Conservation (phyloP, 2,113 vertebrate species). For the Dipodomys spectabilis region DNA sequence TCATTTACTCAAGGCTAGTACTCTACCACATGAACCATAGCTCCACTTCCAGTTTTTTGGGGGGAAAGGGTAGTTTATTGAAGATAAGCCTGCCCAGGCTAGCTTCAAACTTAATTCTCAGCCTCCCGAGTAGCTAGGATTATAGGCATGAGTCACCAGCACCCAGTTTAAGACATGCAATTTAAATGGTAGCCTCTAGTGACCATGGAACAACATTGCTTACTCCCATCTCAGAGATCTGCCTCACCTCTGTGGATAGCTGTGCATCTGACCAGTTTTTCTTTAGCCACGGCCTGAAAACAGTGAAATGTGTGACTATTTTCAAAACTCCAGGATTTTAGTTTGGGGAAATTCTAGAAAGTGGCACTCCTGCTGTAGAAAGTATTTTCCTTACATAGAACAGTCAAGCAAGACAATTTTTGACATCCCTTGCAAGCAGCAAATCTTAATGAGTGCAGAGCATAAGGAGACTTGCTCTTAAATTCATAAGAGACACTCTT, state of each 20-base stretch:
- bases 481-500: not conserved
- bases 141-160: too few species aligned
- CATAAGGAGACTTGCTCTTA: not conserved
- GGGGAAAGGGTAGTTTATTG: too few species aligned
- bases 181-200: not conserved
- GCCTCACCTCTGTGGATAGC: too few species aligned
- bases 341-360: not conserved
- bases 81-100: too few species aligned
- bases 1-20: too few species aligned
- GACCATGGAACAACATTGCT: too few species aligned
- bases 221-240: not conserved
- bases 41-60: too few species aligned
- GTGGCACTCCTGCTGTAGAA: not conserved
- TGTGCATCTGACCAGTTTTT: not conserved
- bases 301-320: not conserved
- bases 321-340: not conserved
- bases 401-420: not conserved
- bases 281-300: not conserved
- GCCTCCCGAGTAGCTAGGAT: too few species aligned
- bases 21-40: too few species aligned
- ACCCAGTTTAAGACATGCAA: too few species aligned
- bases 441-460: not conserved
- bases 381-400: constrained; percentile 24
- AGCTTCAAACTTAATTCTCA: too few species aligned
- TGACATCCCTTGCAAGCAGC: not conserved